Base-by-base conservation (phyloP, 2,888 invertebrate genomes). In the Tuberolachnus salignus region DNA sequence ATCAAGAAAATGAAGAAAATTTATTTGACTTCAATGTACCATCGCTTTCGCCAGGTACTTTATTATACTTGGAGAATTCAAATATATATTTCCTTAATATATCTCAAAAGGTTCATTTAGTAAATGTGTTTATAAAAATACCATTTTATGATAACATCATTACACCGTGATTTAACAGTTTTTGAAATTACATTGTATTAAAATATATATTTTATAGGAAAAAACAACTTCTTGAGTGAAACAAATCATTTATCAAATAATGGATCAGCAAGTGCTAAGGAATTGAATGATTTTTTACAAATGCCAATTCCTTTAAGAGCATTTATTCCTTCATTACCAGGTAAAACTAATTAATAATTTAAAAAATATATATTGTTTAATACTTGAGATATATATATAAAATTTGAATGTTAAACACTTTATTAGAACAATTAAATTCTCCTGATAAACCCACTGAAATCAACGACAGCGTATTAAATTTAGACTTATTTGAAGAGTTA, bases 401-500 rank as follows among this genome's bases (percentile, higher is more conserved):
- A 44, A 13, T 57, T 44, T 10, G 23, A 69, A 46, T 26, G 1
- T 26, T 3, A 21, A 57, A 11, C 3, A 0, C 26, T 55, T 53
- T 66, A 46, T 75, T 57, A 75, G 75, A 57, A 57, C 14, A 53
- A n/a, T 6, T 42, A 11, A 64, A 57, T 26, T 49, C 46, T 46
- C 66, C 57, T 19, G 1, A 61, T 57, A 75, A 75, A 9, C 6
- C 2, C 10, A 16, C 14, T 19, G 49, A 26, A 57, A 57, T 34
- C 2, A 67, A 57, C 1, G 55, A 67, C 13, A 19, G 26, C 66
- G 0, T 67, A 3, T 59, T 69, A 16, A 69, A 59, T 57, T 13
- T 59, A 34, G 57, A 78, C 13, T 61, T 78, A 59, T 78, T 78
- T 61, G 78, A 78, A 69, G 78, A 78, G 42, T 46, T 78, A 59